A percentile compares a stretch with the other conserved stretches of the same genome.
Evolutionary conservation across 2,888 invertebrate species (phyloP).

Genomic region (Drosophila basisetae): DNA sequence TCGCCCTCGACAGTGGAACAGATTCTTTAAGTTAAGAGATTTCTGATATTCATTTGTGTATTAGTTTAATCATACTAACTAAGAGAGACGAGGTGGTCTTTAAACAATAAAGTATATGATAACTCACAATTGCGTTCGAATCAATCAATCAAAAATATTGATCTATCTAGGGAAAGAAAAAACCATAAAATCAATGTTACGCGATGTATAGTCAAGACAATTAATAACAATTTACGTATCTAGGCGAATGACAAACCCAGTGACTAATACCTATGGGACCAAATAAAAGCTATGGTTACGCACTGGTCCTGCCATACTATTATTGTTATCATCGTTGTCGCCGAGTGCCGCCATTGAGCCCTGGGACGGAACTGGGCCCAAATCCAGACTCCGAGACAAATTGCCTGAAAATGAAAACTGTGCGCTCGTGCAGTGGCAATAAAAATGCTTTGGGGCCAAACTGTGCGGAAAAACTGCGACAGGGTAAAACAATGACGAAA

Average conservation of each 20-base stretch:
- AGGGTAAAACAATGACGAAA: slow-evolving; percentile 62
- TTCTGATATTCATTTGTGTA: not conserved
- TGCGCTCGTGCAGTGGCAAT: slow-evolving; percentile 62
- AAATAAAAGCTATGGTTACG: slow-evolving; percentile 25
- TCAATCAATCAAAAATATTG: not conserved
- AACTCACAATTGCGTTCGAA: not conserved
- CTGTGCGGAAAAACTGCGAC: slow-evolving; percentile 72
- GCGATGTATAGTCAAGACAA: not conserved
- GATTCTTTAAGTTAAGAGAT: not conserved
- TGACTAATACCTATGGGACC: slow-evolving; percentile 31
- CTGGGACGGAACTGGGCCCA: not conserved
- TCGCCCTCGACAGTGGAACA: too few relatives aligned
- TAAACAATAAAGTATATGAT: not conserved
- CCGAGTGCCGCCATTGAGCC: slow-evolving; percentile 1
- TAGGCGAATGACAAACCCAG: slow-evolving; percentile 19
- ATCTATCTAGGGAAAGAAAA: not conserved
- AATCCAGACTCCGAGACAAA: slow-evolving; percentile 54
- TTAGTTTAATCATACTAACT: not conserved
- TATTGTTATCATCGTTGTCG: slow-evolving; percentile 26
- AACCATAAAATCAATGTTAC: too few relatives aligned
- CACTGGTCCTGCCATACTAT: slow-evolving; percentile 8
- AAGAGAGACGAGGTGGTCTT: not conserved
- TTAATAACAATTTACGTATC: not conserved
- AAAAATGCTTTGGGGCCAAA: slow-evolving; percentile 69
- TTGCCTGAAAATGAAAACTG: slow-evolving; percentile 68